phyloP scores from a whole-genome alignment of 2,888 invertebrate genomes.

The Drosophila nigricruria region DNA sequence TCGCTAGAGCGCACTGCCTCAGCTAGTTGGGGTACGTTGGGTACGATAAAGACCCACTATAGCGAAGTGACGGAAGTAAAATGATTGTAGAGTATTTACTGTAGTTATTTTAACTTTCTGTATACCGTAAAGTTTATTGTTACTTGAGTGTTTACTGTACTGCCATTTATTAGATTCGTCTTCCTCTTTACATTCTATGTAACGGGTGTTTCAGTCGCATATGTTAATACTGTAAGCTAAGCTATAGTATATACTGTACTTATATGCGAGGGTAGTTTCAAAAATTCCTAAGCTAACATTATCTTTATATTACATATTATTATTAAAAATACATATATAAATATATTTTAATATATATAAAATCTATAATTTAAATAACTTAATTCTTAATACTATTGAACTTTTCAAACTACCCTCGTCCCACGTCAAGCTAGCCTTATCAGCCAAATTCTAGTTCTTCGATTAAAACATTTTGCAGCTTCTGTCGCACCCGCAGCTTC shows the following conservation, averaged over 20 bases:
- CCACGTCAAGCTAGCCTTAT: not conserved
- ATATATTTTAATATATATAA: not conserved
- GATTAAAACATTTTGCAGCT: slow-evolving; percentile 77
- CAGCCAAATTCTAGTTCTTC: slow-evolving; percentile 72
- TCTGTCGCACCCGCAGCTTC: slow-evolving; percentile 76
- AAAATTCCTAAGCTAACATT: not conserved
- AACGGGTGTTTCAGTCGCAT: slow-evolving; percentile 61
- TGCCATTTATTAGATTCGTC: slow-evolving; percentile 10
- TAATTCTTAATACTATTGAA: not conserved
- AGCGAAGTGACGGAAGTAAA: too few species aligned
- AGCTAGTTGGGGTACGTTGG: too few species aligned
- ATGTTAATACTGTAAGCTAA: slow-evolving; percentile 74
- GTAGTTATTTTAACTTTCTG: not conserved
- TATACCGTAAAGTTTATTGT: not conserved
- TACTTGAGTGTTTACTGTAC: not conserved
- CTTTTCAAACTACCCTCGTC: not conserved
- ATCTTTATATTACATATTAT: not conserved
- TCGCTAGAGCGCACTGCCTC: not conserved
- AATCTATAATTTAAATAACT: not conserved
- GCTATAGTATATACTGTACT: slow-evolving; percentile 43
- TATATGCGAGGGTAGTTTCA: not conserved
- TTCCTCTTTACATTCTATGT: slow-evolving; percentile 66
- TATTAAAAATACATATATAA: not conserved
- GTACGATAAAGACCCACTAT: too few species aligned
- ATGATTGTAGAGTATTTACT: not conserved